Evolutionary conservation across 2,888 invertebrate genomes (phyloP).

Genomic region (Diogma glabrata): DNA sequence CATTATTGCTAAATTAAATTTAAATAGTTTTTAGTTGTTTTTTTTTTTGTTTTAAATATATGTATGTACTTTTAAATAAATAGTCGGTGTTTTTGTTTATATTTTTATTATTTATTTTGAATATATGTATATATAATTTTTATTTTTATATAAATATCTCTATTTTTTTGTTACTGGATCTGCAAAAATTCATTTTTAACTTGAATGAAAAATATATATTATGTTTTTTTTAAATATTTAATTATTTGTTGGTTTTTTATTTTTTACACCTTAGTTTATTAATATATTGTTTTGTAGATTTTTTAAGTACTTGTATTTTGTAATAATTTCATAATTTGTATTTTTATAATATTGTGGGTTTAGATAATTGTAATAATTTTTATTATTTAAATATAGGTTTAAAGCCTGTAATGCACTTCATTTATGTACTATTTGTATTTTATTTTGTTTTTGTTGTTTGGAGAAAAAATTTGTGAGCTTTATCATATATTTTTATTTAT

Average conservation of each 20-base stretch:
- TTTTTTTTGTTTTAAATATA: slow-evolving; percentile 3
- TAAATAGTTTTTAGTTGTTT: not conserved
- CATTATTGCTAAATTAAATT: not conserved
- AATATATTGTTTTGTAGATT: slow-evolving; percentile 6
- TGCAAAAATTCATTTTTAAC: not conserved
- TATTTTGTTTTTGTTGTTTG: slow-evolving; percentile 6
- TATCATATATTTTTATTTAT: slow-evolving; percentile 1
- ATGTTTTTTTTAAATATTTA: slow-evolving; percentile 7
- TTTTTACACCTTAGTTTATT: slow-evolving; percentile 14
- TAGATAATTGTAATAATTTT: slow-evolving; percentile 11
- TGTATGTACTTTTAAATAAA: slow-evolving; percentile 2
- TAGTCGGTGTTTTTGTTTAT: slow-evolving; percentile 3
- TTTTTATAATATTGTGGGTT: slow-evolving; percentile 15
- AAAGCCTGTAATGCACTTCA: slow-evolving; percentile 35
- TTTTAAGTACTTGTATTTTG: slow-evolving; percentile 14
- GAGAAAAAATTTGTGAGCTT: slow-evolving; percentile 11
- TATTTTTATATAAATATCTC: too few relatives aligned
- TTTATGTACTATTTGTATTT: slow-evolving; percentile 27
- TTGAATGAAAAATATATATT: slow-evolving; percentile 10
- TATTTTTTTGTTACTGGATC: not conserved
- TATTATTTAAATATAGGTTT: slow-evolving; percentile 25
- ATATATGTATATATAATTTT: slow-evolving; percentile 2
- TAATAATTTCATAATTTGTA: slow-evolving; percentile 26
- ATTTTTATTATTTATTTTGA: not conserved
- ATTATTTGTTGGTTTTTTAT: slow-evolving; percentile 3